Evolutionary conservation across 2,797 vertebrate genomes (phyloP).

Genomic region (Spondyliosoma cantharus): DNA sequence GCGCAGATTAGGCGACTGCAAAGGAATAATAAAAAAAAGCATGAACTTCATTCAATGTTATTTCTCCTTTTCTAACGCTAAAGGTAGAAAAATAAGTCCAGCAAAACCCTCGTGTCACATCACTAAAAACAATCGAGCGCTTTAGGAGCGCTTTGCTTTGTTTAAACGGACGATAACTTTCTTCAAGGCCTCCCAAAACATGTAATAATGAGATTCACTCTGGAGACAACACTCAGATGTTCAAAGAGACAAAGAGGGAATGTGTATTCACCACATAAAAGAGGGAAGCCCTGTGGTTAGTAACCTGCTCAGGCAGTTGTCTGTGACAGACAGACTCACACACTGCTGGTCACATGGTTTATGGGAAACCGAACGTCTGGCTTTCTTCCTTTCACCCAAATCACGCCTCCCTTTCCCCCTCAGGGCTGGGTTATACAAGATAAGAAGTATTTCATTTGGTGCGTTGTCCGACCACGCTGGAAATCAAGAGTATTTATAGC

Average conservation of each 20-base stretch:
- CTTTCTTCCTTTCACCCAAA: constrained; percentile 75
- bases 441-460: background rate
- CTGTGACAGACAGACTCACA: constrained; percentile 50
- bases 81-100: constrained; percentile 9
- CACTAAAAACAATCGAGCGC: background rate
- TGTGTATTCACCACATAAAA: constrained; percentile 39
- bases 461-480: background rate
- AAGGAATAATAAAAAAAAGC: background rate
- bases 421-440: background rate
- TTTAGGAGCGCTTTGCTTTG: constrained; percentile 4
- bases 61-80: background rate
- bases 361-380: constrained; percentile 79
- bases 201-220: constrained; percentile 20
- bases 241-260: constrained; percentile 30
- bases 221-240: constrained; percentile 35
- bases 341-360: constrained; percentile 80
- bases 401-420: constrained; percentile 56
- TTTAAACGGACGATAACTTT: constrained; percentile 19
- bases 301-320: constrained; percentile 73
- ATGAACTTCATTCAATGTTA: background rate
- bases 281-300: constrained; percentile 55
- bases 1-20: constrained; percentile 42
- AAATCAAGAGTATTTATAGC: background rate
- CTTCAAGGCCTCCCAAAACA: constrained; percentile 16
- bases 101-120: constrained; percentile 10